phyloP scores from a whole-genome alignment of 1,140 invertebrate species.

The Ceratosolen fusciceps region DNA sequence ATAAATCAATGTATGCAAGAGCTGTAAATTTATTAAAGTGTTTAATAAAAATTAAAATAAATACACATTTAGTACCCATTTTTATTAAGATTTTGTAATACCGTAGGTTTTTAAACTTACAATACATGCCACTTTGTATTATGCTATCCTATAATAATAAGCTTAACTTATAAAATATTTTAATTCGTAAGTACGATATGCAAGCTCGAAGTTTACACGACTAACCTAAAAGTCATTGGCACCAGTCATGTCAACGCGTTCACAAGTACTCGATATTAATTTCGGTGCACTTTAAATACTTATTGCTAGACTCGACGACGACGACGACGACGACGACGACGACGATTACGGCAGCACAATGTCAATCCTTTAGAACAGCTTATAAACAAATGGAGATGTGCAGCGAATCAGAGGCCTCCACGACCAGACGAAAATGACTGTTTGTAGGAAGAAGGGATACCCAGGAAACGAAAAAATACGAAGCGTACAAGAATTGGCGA shows the following conservation, averaged over 20 bases:
- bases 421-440: slow-evolving; percentile 43
- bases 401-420: slow-evolving; percentile 59
- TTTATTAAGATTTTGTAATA: background rate
- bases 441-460: too few relatives aligned
- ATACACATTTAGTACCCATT: background rate
- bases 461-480: too few relatives aligned
- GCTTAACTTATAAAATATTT: background rate
- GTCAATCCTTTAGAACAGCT: background rate
- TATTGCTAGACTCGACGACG: background rate
- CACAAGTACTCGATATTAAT: background rate
- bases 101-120: background rate
- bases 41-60: background rate
- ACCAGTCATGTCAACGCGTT: background rate
- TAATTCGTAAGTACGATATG: background rate
- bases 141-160: too few relatives aligned
- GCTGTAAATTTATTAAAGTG: too few relatives aligned
- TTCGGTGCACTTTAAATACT: background rate
- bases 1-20: too few relatives aligned
- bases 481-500: too few relatives aligned
- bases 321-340: background rate
- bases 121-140: background rate
- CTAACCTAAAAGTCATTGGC: background rate
- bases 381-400: background rate
- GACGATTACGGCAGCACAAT: too few relatives aligned
- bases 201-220: background rate